Base-by-base conservation (phyloP, 2,113 vertebrate genomes). In the Acanthochromis polyacanthus region DNA sequence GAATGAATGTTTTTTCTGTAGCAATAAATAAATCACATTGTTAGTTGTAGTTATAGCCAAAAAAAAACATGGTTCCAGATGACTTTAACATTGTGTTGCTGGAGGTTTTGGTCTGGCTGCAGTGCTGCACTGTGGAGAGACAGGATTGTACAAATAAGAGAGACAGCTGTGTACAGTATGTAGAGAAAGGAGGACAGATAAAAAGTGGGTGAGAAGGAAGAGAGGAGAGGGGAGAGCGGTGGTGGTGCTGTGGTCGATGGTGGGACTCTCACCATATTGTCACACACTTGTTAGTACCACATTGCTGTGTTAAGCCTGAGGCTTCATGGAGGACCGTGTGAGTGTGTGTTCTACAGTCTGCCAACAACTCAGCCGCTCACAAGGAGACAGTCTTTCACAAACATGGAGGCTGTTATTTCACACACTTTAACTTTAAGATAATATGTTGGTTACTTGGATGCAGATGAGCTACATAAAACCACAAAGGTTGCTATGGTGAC, bases 251-350 rank as follows among this genome's bases (percentile, higher is more conserved):
- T 8, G 19, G 58, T 56, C 1, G 10, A 7, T 43, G 60, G 66
- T 71, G 67, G 82, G 75, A 76, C 77, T 46, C 11, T 64, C 38
- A 46, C 61, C 66, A 73, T 71, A 55, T 66, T 87, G 82, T 83
- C 82, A 78, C 61, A 81, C 80, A 72, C 83, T 80, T 85, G 84
- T 89, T 81, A 86, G 50, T 64, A 79, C 62, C 82, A 77, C 86
- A 63, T 76, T 48, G 75, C 59, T 52, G 46, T 66, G 86, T 55
- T 84, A 74, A 81, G 45, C 61, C 66, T 15, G 50, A 45, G 48
- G 51, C 11, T 77, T 60, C 71, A 68, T 64, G 68, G 67, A 68
- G 71, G 65, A 64, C 10, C 15, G 40, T 43, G 40, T 43, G 14
- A 15, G 40, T 55, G 59, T 55, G 46, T 71, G 45, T 56, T 38